Conservation (phyloP, 2,797 vertebrate species). For the Protosalanx chinensis region DNA sequence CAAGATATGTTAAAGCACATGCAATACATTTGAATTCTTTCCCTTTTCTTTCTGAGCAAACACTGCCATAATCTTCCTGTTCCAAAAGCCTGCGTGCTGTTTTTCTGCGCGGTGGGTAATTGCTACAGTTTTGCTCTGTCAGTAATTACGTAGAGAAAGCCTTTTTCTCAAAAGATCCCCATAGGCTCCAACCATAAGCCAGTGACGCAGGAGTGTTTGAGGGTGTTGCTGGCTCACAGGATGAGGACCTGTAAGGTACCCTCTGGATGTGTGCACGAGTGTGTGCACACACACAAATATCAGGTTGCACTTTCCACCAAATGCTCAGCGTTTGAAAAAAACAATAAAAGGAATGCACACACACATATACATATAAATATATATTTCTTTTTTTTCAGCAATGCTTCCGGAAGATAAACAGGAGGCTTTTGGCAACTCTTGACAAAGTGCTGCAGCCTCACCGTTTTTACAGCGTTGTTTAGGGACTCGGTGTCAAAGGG, state of each 20-base stretch:
- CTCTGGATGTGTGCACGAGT: slow-evolving; percentile 10
- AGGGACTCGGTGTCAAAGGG: slow-evolving; percentile 1
- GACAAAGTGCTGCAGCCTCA: slow-evolving; percentile 9
- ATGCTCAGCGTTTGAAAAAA: neutral
- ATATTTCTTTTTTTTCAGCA: too few species aligned
- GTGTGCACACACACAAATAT: neutral
- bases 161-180: slow-evolving; percentile 11
- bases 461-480: slow-evolving; percentile 6
- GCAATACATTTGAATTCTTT: neutral
- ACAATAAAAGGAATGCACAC: too few species aligned
- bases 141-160: slow-evolving; percentile 8
- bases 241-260: slow-evolving; percentile 23
- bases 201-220: slow-evolving; percentile 12
- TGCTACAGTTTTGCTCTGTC: slow-evolving; percentile 8
- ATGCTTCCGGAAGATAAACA: neutral
- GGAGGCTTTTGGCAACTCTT: neutral
- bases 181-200: slow-evolving; percentile 17
- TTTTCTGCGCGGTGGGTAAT: slow-evolving; percentile 8
- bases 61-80: neutral
- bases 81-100: slow-evolving; percentile 1
- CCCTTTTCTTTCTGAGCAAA: neutral
- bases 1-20: neutral
- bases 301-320: neutral
- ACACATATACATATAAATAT: too few species aligned
- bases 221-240: slow-evolving; percentile 15